Evolutionary conservation across 2,797 vertebrate species (phyloP), one percentile per base, ranked within the genome.

Genomic region (Rhynchotus rufescens): DNA sequence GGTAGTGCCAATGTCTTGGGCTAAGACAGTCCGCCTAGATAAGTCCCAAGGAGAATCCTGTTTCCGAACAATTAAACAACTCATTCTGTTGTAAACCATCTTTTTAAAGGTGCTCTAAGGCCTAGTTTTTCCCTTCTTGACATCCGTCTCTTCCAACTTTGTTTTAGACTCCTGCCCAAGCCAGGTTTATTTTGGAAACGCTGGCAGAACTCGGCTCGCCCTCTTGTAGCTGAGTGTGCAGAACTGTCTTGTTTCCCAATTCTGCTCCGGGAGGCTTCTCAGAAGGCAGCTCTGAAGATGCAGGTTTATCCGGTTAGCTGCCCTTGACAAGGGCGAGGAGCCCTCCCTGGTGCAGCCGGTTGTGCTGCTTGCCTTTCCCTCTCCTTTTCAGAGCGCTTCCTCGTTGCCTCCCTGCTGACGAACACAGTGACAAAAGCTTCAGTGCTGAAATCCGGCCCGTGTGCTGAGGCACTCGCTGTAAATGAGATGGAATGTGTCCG

Each of bases 231-330:
- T 79, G 20, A 25, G 26, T 56, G 52, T 83, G 89, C 74, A 86
- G 80, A 95, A 80, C 82, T 84, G 82, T 96, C 82, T 65, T 52
- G 56, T 95, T 95, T 95, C 95, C 76, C 86, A 93, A 34, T 93
- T 93, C 79, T 83, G 73, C 89, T 88, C 93, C 80, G 88, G 73
- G 62, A 80, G 78, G 76, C 66, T 93, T 90, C 92, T 87, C 59
- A 72, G 90, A 92, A 89, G 72, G 90, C 76, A 78, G 8, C 49
- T 90, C 89, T 94, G 89, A 92, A 96, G 95, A 81, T 92, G 87
- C 94, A 95, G 95, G 95, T 96, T 94, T 96, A 92, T 96, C 95
- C 87, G 76, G 93, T 94, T 94, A 92, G 89, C 49, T 1, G 0
- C 84, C 92, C 91, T 89, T 91, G 67, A 79, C 23, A 17, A 40